Evolutionary conservation across 2,113 vertebrate genomes (phyloP), one percentile per base, ranked within the genome.

Genomic region (Alethe diademata): DNA sequence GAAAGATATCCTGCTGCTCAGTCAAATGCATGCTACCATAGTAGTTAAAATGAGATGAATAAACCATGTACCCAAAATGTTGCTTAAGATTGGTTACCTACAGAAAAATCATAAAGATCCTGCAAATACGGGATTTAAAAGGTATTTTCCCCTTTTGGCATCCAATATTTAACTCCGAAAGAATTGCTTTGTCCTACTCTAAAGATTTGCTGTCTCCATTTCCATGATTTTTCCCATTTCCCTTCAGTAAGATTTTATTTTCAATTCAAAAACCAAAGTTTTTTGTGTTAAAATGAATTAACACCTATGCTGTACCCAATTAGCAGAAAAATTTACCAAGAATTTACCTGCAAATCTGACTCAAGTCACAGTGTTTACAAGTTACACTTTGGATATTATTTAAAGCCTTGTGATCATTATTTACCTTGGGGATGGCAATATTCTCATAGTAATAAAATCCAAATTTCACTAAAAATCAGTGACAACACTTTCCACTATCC

Each of bases 1-100:
- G n/a, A 92, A 70, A 92, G 53, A 38, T n/a, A 71, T 70, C 45
- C 76, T 67, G 53, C 64, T 73, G 76, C 29, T 66, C 28, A 65
- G n/a, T 84, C 29, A 82, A 42, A 36, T 17, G 8, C 24, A 9
- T 66, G 19, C 28, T 73, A 60, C 35, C 13, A 56, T 35, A 71
- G 47, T 7, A 73, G 29, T 43, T 81, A 56, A 88, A 47, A 47
- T 23, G 40, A 65, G 74, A 33, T 53, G 8, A 73, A 70, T 60
- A 69, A 86, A 69, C 22, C 23, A 50, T 45, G 15, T 42, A 29
- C 25, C 7, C 18, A 70, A 78, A 80, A 60, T 14, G 6, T 56
- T 82, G 16, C 38, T 54, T 50, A 58, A 86, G 25, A 60, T n/a
- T 9, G 12, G 24, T 40, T 93, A 48, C 12, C n/a, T 71, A 31